phyloP scores from a whole-genome alignment of 2,113 vertebrate species.

The Pachyramphus minor region DNA sequence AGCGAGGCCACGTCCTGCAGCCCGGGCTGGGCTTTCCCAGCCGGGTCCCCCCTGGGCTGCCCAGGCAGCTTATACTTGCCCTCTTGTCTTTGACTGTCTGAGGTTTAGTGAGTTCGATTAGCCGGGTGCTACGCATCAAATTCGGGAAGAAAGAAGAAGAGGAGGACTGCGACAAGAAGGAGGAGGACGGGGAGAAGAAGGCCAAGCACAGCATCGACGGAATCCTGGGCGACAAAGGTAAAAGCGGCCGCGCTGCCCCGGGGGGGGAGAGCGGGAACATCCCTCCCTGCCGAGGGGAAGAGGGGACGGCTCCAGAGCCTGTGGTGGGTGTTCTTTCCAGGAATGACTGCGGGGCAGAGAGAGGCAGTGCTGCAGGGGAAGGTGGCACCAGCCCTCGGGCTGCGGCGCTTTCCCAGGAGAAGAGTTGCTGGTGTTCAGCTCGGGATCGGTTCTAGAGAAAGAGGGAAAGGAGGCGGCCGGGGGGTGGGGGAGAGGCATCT shows the following conservation, averaged over 20 bases:
- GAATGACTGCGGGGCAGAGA: neutral
- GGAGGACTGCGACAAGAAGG: constrained; percentile 96
- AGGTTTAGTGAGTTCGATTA: constrained; percentile 99
- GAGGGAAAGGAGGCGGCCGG: constrained; percentile 1
- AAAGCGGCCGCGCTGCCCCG: neutral
- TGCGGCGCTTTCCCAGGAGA: neutral
- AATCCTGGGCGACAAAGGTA: constrained; percentile 99
- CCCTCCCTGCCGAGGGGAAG: neutral
- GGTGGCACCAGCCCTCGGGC: neutral
- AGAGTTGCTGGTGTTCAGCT: constrained; percentile 45
- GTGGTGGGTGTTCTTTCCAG: rapidly evolving
- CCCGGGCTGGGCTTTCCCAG: neutral
- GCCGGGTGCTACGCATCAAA: constrained; percentile 98
- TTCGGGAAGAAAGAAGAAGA: constrained; percentile 99
- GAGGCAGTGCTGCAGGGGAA: neutral
- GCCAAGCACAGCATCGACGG: constrained; percentile 99
- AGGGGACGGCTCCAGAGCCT: neutral
- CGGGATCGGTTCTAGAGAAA: constrained; percentile 84
- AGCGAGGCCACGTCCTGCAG: rapidly evolving
- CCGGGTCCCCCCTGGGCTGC: neutral
- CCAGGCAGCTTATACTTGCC: constrained; percentile 73
- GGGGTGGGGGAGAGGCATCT: neutral
- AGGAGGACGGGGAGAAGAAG: constrained; percentile 98
- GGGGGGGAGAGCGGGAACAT: neutral
- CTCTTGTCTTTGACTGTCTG: constrained; percentile 78